Evolutionary conservation across 2,113 vertebrate genomes (phyloP).

Genomic region (Phainopepla nitens): DNA sequence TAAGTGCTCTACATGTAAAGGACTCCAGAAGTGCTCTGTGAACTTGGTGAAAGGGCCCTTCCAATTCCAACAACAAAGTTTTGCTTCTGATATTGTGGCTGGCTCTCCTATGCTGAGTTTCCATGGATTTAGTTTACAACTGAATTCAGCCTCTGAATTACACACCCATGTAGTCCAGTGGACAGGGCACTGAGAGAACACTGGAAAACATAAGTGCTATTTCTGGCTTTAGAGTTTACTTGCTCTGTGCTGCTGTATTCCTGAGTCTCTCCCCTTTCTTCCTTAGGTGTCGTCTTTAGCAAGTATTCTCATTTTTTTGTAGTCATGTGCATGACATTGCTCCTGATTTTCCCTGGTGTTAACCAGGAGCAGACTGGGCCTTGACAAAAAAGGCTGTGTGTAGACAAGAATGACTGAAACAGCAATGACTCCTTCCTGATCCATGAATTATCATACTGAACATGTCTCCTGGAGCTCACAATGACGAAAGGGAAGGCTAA

Average conservation of each 20-base stretch:
- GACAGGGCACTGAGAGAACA: neutral
- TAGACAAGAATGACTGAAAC: neutral
- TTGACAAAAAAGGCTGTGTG: neutral
- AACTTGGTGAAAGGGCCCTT: neutral
- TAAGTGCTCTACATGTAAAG: neutral
- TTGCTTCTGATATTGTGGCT: neutral
- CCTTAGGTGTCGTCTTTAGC: neutral
- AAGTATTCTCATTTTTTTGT: neutral
- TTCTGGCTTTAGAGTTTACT: neutral
- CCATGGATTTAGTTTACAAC: neutral
- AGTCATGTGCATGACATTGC: neutral
- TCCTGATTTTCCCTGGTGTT: neutral
- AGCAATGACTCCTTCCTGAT: neutral
- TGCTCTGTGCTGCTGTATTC: neutral
- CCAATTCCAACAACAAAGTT: neutral
- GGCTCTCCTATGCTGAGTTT: neutral
- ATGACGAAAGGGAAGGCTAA: neutral
- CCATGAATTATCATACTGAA: neutral
- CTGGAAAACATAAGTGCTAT: neutral
- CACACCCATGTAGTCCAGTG: neutral
- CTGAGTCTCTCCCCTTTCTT: neutral
- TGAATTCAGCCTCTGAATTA: neutral
- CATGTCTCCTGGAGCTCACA: neutral
- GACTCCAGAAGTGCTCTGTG: neutral
- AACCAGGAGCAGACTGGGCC: neutral